A percentile compares a stretch with the other conserved stretches of the same genome.
Evolutionary conservation across 1,140 invertebrate genomes (phyloP).

Genomic region (Achatina immaculata): DNA sequence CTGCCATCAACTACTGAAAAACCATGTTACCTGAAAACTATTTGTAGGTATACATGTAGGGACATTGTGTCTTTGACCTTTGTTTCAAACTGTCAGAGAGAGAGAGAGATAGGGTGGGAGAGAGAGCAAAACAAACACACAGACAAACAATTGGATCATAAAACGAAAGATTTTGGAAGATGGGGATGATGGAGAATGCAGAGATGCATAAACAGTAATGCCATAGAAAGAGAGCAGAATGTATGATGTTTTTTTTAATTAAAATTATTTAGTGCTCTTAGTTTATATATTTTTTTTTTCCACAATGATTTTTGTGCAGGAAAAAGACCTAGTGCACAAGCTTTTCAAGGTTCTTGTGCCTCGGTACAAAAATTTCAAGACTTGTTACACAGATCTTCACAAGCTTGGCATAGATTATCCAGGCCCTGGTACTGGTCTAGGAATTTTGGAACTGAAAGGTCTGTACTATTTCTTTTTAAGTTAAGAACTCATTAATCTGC

Average conservation of each 20-base stretch:
- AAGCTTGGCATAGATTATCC: constrained; percentile 79
- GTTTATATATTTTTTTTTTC: no score
- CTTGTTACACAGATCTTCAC: constrained; percentile 82
- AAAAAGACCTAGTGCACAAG: constrained; percentile 92
- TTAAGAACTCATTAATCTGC: neutral
- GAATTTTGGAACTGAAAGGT: constrained; percentile 85
- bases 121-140: no score
- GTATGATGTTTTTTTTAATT: neutral
- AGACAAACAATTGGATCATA: no score
- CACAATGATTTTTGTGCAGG: constrained; percentile 73
- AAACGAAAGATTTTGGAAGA: no score
- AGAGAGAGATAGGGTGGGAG: no score
- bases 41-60: no score
- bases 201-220: no score
- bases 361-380: constrained; percentile 78
- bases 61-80: no score
- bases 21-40: no score
- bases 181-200: no score
- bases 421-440: constrained; percentile 65
- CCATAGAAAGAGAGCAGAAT: no score
- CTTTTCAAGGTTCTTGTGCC: constrained; percentile 93
- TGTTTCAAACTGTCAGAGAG: no score
- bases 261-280: neutral
- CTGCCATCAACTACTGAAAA: neutral
- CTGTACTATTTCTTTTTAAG: neutral